These are phyloP conservation scores for Cricetomys ansorgei DNA, from an alignment of 2,113 vertebrate genomes.

Conservation along the genomic window DNA sequence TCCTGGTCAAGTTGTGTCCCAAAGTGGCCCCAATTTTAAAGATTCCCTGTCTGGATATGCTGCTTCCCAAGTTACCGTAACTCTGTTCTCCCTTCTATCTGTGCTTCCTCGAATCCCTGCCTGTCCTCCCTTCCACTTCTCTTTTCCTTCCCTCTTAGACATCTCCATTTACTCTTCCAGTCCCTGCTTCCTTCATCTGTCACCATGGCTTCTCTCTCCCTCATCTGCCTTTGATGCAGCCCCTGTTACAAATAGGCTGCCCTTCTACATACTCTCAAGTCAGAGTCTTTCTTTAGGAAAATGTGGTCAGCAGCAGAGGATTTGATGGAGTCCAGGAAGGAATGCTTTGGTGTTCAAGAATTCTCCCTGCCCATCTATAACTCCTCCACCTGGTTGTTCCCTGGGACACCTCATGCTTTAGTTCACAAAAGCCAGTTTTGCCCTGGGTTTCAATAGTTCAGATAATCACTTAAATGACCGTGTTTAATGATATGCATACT, in stretches of 20 bases:
- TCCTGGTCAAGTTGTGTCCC: neutral
- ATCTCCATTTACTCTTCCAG: neutral
- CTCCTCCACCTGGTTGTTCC: neutral
- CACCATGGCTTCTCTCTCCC: neutral
- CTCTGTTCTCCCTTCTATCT: neutral
- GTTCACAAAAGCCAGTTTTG: neutral
- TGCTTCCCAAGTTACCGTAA: neutral
- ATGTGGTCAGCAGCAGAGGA: neutral
- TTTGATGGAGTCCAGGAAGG: neutral
- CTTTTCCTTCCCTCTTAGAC: neutral
- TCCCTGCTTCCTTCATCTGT: neutral
- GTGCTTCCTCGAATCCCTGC: neutral
- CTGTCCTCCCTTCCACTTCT: neutral
- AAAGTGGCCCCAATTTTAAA: neutral
- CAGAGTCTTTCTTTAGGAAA: conserved; percentile 12
- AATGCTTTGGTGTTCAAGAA: neutral
- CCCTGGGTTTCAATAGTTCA: neutral
- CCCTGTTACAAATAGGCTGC: neutral
- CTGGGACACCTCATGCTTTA: neutral
- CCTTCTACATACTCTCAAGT: neutral
- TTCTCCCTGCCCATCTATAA: neutral
- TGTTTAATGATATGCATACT: neutral
- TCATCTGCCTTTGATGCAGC: conserved; percentile 4
- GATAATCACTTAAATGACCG: neutral
- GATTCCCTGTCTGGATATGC: neutral